Base-by-base conservation (phyloP, 2,888 invertebrate genomes). In the Bruchidius siliquastri region DNA sequence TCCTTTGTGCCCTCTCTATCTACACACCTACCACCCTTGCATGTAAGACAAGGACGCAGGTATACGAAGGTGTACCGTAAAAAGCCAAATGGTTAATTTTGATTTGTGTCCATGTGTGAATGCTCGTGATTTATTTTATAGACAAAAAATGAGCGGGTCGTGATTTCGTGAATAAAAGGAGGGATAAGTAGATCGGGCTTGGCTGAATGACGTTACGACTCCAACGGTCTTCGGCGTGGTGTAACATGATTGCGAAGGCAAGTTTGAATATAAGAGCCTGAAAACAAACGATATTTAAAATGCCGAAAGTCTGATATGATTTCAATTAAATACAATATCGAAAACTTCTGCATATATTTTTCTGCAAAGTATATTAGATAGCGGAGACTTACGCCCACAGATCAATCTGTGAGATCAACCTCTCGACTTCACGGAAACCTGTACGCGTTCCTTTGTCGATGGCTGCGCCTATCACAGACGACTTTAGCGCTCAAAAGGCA, bases 71-170 rank as follows among this genome's bases (percentile, higher is more conserved):
- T 26, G 68, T 21, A 20, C 20, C 2, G 30, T 49, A 49, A 49
- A 49, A 18, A 49, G 8, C 49, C 49, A 30, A 70, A 67, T 73
- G 72, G 73, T 73, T 75, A 70, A 72, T 72, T 75, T 75, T 72
- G 75, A 75, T 72, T 75, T 75, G 75, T 75, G 68, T 71, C 21
- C n/a, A 70, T 66, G 21, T 70, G 20, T 68, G 68, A 68, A 68
- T 68, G 49, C 49, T 49, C 49, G 49, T 49, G 49, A 49, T 49
- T 49, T 49, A 49, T 49, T 49, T 49, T 49, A 49, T 49, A 49
- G 49, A 49, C 49, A 49, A 49, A 49, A 49, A 49, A 49, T 49
- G 49, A 49, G 49, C 49, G 49, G 49, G 8, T 49, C 49, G 49
- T 49, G 49, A 49, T 49, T 49, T 49, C 49, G 49, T 49, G 49